Conservation (phyloP, 2,888 invertebrate genomes). For the Diarsia dahlii region DNA sequence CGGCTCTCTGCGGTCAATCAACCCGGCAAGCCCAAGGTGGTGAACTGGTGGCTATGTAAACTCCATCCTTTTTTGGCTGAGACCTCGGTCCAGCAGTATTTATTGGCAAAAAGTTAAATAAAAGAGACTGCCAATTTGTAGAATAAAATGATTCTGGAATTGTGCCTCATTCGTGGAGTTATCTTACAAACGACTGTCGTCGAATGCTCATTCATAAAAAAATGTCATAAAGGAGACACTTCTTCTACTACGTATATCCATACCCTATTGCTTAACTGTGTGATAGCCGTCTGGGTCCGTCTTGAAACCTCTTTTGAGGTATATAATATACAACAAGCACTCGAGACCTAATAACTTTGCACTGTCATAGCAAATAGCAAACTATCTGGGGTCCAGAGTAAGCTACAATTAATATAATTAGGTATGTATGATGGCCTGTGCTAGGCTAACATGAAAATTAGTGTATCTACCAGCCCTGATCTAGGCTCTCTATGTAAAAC, state of each 20-base stretch:
- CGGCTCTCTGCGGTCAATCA: slow-evolving; percentile 51
- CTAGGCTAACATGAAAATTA: background rate
- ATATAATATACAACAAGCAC: background rate
- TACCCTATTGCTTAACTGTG: background rate
- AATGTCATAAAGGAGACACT: background rate
- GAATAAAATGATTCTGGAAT: background rate
- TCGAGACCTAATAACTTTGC: background rate
- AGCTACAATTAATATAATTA: no score
- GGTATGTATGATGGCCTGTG: no score
- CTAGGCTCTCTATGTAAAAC: no score
- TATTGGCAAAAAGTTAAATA: slow-evolving; percentile 7
- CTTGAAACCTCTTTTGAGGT: background rate
- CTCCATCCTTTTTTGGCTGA: slow-evolving; percentile 44
- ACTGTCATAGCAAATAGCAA: background rate
- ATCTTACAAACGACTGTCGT: background rate
- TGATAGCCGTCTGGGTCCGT: background rate
- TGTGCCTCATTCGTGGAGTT: background rate
- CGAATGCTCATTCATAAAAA: background rate
- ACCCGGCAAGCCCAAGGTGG: slow-evolving; percentile 50
- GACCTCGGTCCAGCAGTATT: slow-evolving; percentile 6
- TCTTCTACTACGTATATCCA: no score
- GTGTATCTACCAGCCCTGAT: background rate
- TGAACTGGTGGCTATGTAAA: slow-evolving; percentile 42
- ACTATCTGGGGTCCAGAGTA: background rate
- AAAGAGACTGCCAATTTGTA: background rate